phyloP scores from a whole-genome alignment of 2,797 vertebrate genomes.

The Vireo griseus region DNA sequence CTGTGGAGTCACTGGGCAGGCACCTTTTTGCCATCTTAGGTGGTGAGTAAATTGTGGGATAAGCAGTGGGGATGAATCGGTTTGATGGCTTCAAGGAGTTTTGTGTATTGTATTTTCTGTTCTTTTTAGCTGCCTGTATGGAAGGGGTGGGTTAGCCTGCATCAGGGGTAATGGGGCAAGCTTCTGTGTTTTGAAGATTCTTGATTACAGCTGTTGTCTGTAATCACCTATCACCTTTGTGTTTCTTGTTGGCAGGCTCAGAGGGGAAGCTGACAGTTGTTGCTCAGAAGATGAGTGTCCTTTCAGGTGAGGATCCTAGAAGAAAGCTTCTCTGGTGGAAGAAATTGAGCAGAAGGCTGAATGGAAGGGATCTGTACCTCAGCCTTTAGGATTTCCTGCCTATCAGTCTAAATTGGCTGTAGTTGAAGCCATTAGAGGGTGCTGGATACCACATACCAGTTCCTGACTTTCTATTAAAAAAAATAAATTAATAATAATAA shows the following conservation, averaged over 20 bases:
- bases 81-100: not conserved
- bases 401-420: not conserved
- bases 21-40: conserved; percentile 93
- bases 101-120: not conserved
- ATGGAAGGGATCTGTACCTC: not conserved
- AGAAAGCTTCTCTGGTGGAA: not conserved
- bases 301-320: conserved; percentile 83
- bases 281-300: conserved; percentile 93
- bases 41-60: conserved; percentile 74
- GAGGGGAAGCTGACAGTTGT: conserved; percentile 94
- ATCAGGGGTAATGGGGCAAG: not conserved
- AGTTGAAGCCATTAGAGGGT: not conserved
- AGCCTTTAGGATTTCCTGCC: not conserved
- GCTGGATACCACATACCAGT: not conserved
- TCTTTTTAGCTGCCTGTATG: not conserved
- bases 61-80: not conserved
- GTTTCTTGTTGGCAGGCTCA: conserved; percentile 80
- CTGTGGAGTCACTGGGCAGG: conserved; percentile 83
- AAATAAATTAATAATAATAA: not conserved
- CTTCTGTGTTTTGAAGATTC: not conserved
- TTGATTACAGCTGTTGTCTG: not conserved
- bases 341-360: not conserved
- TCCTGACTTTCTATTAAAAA: not conserved
- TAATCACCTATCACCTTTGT: not conserved
- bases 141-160: not conserved